Percentiles rank a stretch among this genome's conserved stretches.
Evolutionary conservation across 2,113 vertebrate species (phyloP).

Genomic region (Python bivittatus): DNA sequence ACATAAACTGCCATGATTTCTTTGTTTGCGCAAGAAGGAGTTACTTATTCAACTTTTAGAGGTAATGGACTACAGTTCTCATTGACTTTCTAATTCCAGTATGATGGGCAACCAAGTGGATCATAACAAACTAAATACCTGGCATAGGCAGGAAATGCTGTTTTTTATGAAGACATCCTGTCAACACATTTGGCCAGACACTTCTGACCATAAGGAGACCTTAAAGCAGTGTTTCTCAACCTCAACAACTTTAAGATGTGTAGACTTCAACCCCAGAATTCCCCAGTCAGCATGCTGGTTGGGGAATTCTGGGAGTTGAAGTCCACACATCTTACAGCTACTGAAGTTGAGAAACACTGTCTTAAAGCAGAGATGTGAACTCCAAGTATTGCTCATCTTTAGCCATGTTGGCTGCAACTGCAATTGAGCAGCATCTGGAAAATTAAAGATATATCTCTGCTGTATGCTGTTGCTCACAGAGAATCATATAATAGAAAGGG

Average conservation of each 20-base stretch:
- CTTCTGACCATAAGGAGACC: neutral
- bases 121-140: neutral
- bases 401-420: neutral
- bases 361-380: neutral
- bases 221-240: neutral
- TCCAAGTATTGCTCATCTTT: neutral
- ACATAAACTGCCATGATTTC: neutral
- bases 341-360: neutral
- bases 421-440: neutral
- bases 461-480: neutral
- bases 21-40: neutral
- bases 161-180: neutral
- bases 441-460: neutral
- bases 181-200: neutral
- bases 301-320: neutral
- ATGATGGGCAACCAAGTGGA: neutral
- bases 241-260: neutral
- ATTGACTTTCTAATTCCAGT: neutral
- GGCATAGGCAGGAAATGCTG: neutral
- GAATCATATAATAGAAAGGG: neutral
- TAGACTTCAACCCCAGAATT: neutral
- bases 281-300: neutral
- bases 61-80: neutral
- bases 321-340: neutral
- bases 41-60: neutral